Evolutionary conservation across 64 coral and sea anemone species (phyloP), one percentile per base, ranked within the genome.

Genomic region (Stichodactyla mertensii): DNA sequence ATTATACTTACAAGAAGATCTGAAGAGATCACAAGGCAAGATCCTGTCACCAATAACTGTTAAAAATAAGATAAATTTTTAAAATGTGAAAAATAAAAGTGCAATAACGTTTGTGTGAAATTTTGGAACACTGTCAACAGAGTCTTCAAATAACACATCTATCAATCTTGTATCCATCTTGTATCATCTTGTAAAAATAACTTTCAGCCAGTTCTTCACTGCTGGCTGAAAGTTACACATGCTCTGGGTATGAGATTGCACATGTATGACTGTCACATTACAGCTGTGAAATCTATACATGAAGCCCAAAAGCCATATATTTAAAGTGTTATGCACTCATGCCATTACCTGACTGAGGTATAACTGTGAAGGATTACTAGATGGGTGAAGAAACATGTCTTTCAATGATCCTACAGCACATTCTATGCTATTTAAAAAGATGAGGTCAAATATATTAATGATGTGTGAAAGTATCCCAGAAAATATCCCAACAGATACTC

Each of bases 401-500:
- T 92, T 95, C 19, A 95, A 36, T 67, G 90, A 95, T 9, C 88
- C 87, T 57, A 95, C 87, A 16, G 90, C 90, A 92, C 87, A 95
- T 86, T 95, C 94, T 19, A 92, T 89, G 85, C 94, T 95, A 51
- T 19, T 66, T 64, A 61, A 52, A 67, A 22, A 77, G 7, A 27
- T 10, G 7, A 74, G 10, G 27, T 74, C 20, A 22, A 61, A 5
- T 7, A 9, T 69, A 26, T 69, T 16, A 22, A 22, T 69, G 19
- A 22, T 24, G 27, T 6, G 5, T 20, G 6, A 66, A n/a, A n/a
- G 5, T n/a, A 20, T n/a, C 9, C 62, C 8, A 66, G 28, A 20
- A 66, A 66, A 66, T 62, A 18, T 62, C 13, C 14, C 60, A 59
- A 59, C 57, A 59, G 10, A 12, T 4, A 59, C 57, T 4, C 36